phyloP scores from a whole-genome alignment of 2,797 vertebrate genomes.

The Megalops cyprinoides region DNA sequence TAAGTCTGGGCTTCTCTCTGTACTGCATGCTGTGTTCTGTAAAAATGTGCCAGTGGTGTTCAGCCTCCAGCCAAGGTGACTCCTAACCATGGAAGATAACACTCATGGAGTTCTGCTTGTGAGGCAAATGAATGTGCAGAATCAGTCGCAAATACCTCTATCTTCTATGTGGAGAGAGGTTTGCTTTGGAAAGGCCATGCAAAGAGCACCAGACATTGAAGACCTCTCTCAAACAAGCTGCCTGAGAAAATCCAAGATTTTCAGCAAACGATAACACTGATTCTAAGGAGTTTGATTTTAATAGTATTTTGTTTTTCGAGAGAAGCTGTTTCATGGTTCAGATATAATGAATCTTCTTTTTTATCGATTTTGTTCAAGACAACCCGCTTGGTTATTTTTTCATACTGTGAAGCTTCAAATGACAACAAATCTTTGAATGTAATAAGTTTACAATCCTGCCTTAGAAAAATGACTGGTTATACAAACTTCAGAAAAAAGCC shows the following conservation, averaged over 20 bases:
- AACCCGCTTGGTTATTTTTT: neutral
- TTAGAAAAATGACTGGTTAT: neutral
- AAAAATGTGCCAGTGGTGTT: neutral
- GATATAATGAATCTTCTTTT: conserved; percentile 15
- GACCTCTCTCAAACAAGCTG: neutral
- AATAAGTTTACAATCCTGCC: neutral
- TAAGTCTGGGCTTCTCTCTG: neutral
- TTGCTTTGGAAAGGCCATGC: neutral
- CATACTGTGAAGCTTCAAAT: conserved; percentile 27
- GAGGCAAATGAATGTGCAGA: conserved; percentile 22
- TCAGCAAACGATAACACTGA: neutral
- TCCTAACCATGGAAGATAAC: conserved; percentile 12
- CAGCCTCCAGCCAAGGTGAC: conserved; percentile 26
- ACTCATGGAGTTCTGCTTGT: conserved; percentile 1
- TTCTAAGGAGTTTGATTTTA: neutral
- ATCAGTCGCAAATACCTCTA: neutral
- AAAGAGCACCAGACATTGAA: neutral
- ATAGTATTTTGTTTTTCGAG: neutral
- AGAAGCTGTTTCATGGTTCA: neutral
- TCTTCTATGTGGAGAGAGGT: neutral
- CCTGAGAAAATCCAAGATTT: neutral
- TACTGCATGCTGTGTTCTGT: neutral
- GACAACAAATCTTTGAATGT: neutral
- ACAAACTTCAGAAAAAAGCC: too few species aligned
- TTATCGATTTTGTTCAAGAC: conserved; percentile 11